These are phyloP conservation scores for Corythornis cristatus DNA, from an alignment of 2,113 vertebrate genomes.

Conservation along the genomic window DNA sequence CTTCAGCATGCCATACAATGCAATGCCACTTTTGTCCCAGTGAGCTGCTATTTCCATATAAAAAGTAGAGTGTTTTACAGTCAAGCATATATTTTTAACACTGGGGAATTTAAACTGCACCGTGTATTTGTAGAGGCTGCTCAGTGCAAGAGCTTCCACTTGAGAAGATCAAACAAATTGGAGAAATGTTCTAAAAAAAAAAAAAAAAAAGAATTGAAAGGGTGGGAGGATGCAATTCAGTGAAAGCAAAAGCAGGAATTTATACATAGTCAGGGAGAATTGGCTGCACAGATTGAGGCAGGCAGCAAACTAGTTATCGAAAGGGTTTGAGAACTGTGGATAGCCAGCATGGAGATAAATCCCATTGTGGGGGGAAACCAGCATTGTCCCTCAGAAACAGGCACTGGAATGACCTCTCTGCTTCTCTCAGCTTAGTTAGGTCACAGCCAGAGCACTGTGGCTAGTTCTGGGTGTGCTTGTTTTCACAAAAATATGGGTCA, in stretches of 20 bases:
- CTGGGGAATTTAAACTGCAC: constrained; percentile 48
- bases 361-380: not conserved
- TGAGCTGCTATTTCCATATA: constrained; percentile 63
- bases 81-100: constrained; percentile 62
- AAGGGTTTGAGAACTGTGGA: not conserved
- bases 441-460: not conserved
- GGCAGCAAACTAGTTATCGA: not conserved
- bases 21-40: constrained; percentile 38
- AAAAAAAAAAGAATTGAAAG: not conserved
- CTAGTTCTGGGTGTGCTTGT: not conserved
- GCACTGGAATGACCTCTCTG: not conserved
- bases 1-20: constrained; percentile 7
- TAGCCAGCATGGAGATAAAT: not conserved
- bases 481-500: not conserved
- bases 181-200: constrained; percentile 22
- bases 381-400: not conserved
- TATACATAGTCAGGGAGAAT: not conserved
- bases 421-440: not conserved
- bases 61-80: constrained; percentile 62
- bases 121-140: constrained; percentile 40
- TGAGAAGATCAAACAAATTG: constrained; percentile 66
- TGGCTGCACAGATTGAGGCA: not conserved
- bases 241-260: constrained; percentile 18
- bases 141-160: constrained; percentile 55
- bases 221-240: constrained; percentile 15